A percentile compares a stretch with the other conserved stretches of the same genome.
Evolutionary conservation across 1,140 invertebrate genomes (phyloP).

Genomic region (Notospermus geniculatus): DNA sequence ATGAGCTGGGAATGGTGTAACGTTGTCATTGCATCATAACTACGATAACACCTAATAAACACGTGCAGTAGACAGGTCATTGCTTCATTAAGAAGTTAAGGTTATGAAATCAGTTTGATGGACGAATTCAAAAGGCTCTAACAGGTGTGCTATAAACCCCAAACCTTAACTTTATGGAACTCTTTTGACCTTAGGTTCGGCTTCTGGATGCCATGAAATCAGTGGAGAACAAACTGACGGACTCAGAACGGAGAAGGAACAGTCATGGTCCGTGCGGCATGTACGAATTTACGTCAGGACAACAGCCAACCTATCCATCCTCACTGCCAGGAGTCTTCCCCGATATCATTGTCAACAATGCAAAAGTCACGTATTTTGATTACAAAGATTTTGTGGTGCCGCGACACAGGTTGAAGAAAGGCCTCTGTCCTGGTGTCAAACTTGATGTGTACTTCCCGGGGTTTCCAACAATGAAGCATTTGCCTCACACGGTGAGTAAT

Average conservation of each 20-base stretch:
- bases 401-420: slow-evolving; percentile 62
- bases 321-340: slow-evolving; percentile 68
- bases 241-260: slow-evolving; percentile 76
- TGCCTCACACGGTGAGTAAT: slow-evolving; percentile 70
- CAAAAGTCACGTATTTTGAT: slow-evolving; percentile 34
- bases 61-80: too few species aligned
- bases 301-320: slow-evolving; percentile 59
- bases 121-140: too few species aligned
- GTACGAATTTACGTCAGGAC: slow-evolving; percentile 65
- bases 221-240: slow-evolving; percentile 66
- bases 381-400: too few species aligned
- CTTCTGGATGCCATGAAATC: slow-evolving; percentile 76
- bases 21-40: too few species aligned
- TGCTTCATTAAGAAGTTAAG: too few species aligned
- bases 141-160: too few species aligned
- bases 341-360: slow-evolving; percentile 62
- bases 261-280: slow-evolving; percentile 80
- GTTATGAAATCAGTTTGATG: too few species aligned
- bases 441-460: slow-evolving; percentile 78
- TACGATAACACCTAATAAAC: too few species aligned
- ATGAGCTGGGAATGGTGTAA: too few species aligned
- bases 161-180: too few species aligned
- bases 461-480: slow-evolving; percentile 84
- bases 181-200: slow-evolving; percentile 58
- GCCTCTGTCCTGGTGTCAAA: slow-evolving; percentile 69